phyloP scores from a whole-genome alignment of 2,797 vertebrate species.

The Leptodactylus fallax region DNA sequence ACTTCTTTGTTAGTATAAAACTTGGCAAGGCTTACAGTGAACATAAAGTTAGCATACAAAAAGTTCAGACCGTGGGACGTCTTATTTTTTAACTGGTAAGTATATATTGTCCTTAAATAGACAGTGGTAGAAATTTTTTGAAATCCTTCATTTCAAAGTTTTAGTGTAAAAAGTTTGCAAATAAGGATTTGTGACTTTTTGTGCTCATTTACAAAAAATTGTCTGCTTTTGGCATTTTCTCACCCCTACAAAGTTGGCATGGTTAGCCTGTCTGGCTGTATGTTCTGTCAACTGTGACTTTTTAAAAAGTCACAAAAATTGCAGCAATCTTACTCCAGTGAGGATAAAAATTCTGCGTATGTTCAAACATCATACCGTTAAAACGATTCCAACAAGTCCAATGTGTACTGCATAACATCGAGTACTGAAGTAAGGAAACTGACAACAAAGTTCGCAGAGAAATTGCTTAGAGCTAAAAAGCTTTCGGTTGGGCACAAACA shows the following conservation, averaged over 20 bases:
- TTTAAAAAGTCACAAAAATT: too few species aligned
- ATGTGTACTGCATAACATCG: not conserved
- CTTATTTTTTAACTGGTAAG: not conserved
- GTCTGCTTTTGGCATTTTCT: too few species aligned
- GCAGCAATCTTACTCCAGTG: too few species aligned
- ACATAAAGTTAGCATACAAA: not conserved
- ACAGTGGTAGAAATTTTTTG: not conserved
- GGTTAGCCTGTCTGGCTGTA: too few species aligned
- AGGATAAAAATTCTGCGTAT: not conserved
- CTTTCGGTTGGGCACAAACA: conserved; percentile 18
- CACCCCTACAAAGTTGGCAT: too few species aligned
- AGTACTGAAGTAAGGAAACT: not conserved
- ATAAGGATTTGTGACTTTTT: too few species aligned
- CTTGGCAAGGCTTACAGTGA: not conserved
- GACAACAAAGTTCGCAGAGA: not conserved
- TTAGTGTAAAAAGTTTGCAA: too few species aligned
- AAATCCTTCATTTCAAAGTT: too few species aligned
- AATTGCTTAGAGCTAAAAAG: not conserved
- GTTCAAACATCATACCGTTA: not conserved
- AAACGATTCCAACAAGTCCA: not conserved
- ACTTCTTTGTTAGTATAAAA: not conserved
- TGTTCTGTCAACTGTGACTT: too few species aligned
- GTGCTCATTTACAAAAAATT: too few species aligned
- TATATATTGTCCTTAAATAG: not conserved
- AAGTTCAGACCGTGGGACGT: not conserved